These are phyloP conservation scores for Coleophora flavipennella DNA, from an alignment of 2,888 invertebrate genomes.

Conservation along the genomic window DNA sequence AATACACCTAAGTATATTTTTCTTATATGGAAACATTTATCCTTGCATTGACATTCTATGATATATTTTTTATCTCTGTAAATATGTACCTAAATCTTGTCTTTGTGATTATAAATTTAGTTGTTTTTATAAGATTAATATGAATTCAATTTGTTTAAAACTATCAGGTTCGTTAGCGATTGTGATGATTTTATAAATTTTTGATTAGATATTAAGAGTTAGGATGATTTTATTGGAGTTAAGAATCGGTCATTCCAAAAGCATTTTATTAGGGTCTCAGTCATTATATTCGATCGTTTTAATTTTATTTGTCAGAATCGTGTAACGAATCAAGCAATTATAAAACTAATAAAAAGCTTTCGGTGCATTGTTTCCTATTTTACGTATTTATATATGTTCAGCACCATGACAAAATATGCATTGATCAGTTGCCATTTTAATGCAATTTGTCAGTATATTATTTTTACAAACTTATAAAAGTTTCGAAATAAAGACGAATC, in stretches of 20 bases:
- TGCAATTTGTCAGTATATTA: constrained; percentile 1
- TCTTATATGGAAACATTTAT: constrained; percentile 28
- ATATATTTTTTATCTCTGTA: constrained; percentile 32
- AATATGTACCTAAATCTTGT: constrained; percentile 58
- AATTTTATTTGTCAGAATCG: not conserved
- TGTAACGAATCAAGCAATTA: not conserved
- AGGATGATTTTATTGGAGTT: constrained; percentile 12
- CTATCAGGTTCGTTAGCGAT: constrained; percentile 2
- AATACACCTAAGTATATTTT: too few species aligned
- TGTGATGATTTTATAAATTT: constrained; percentile 12
- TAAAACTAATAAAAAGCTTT: constrained; percentile 3
- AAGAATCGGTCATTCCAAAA: constrained; percentile 10
- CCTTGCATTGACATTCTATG: constrained; percentile 35
- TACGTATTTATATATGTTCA: constrained; percentile 1
- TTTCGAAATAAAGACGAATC: too few species aligned
- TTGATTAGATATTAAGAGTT: constrained; percentile 10
- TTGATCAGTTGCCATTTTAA: constrained; percentile 5
- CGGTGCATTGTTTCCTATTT: not conserved
- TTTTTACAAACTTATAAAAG: too few species aligned
- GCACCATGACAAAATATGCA: not conserved
- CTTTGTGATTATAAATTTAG: constrained; percentile 40
- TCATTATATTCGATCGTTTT: not conserved
- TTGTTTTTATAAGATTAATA: constrained; percentile 14
- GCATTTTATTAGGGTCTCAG: constrained; percentile 7
- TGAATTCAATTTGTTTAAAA: constrained; percentile 6